Base-by-base conservation (phyloP, 2,797 vertebrate species). In the Rhabdophis nuchalis region DNA sequence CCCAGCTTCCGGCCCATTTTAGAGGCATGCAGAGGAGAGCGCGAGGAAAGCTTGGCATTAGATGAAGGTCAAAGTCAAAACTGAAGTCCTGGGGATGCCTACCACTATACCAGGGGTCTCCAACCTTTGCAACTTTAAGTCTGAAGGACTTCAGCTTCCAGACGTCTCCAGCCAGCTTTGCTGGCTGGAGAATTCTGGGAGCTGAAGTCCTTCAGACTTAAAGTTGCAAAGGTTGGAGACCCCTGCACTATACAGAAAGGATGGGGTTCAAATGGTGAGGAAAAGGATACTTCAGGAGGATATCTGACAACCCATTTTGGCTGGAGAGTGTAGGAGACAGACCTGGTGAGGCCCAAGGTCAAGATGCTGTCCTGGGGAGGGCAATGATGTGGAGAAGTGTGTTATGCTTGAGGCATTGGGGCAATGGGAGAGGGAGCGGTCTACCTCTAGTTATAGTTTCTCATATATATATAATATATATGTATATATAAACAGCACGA, bases 401-500 rank as follows among this genome's bases (percentile, higher is more conserved):
- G 64, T 90, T 90, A 89, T 29, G 90, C 56, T 46, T 92, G 92
- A 90, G 85, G 89, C 92, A 90, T 68, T 57, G 88, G 88, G 92
- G 88, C 88, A 88, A 64, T 61, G 92, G 89, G 60, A 77, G 89
- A 87, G 89, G 85, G 88, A 86, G 89, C 89, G 56, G 68, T 93
- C 92, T 93, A 93, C 53, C 92, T 90, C 92, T 93, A 93, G 86
- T 93, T 90, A 86, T 93, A 93, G 86, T 93, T 93, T 90, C 86
- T 90, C 92, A 93, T 93, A 93, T 93, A 93, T 93, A 93, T 93
- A 93, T 88, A 90, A 89, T 89, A 92, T 92, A 90, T 92, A 92
- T 92, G 90, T 92, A 92, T 93, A 90, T 93, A 93, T 93, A 93
- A 93, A 93, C 92, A 93, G 92, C 92, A 93, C 92, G 16, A 93